Percentiles rank a stretch among this genome's conserved stretches.
Evolutionary conservation across 2,113 vertebrate species (phyloP).

Genomic region (Hippocampus mohnikei): DNA sequence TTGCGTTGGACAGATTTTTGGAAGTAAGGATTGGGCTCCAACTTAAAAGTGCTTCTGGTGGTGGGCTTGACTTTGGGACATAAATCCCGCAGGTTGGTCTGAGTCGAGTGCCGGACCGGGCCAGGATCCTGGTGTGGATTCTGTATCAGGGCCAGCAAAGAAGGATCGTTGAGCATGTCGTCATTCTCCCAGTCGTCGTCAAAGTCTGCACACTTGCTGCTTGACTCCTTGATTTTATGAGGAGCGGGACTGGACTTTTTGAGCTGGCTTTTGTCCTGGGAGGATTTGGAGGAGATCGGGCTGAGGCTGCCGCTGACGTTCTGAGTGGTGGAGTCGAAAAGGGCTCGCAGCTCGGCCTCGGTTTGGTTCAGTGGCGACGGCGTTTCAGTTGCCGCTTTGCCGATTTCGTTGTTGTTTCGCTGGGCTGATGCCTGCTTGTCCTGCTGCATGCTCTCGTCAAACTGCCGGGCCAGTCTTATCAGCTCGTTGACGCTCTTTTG

Average conservation of each 20-base stretch:
- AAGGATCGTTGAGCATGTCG: conserved; percentile 80
- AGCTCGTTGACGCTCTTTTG: conserved; percentile 83
- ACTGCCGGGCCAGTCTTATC: conserved; percentile 84
- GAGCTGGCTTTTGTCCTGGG: conserved; percentile 39
- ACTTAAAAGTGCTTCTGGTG: conserved; percentile 52
- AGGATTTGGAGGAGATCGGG: conserved; percentile 63
- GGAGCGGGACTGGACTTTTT: conserved; percentile 1
- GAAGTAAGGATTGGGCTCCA: conserved; percentile 47
- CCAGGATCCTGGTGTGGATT: conserved; percentile 34
- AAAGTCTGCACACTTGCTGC: conserved; percentile 66
- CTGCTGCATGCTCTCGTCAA: conserved; percentile 86
- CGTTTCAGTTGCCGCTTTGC: conserved; percentile 12
- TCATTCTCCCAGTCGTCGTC: conserved; percentile 84
- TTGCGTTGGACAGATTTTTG: conserved; percentile 17
- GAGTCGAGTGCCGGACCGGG: not conserved
- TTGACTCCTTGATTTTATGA: conserved; percentile 13
- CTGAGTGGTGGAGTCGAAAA: conserved; percentile 90
- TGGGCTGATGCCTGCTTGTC: conserved; percentile 70
- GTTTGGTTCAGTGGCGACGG: conserved; percentile 56
- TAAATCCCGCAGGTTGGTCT: conserved; percentile 31
- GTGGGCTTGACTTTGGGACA: conserved; percentile 56
- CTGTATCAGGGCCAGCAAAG: conserved; percentile 76
- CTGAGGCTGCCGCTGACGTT: conserved; percentile 77
- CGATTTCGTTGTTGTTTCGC: conserved; percentile 15
- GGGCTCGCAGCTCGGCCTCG: conserved; percentile 81